Evolutionary conservation across 2,113 vertebrate genomes (phyloP).

Genomic region (Pavo muticus): DNA sequence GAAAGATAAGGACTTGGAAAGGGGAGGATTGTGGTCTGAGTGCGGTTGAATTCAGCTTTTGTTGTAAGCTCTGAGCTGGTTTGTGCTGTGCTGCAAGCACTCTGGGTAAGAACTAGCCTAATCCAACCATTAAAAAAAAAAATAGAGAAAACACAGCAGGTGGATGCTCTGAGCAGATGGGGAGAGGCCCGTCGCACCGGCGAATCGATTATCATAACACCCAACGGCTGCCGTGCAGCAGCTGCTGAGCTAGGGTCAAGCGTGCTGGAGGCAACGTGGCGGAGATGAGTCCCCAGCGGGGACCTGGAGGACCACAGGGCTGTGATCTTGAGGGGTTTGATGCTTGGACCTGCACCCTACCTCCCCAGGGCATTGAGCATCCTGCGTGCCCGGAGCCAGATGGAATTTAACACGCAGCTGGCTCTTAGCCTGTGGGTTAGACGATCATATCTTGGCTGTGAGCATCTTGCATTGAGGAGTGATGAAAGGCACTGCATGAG

Average conservation of each 20-base stretch:
- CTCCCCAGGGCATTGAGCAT: background rate
- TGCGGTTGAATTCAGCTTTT: background rate
- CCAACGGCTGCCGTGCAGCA: conserved; percentile 2
- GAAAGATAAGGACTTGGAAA: background rate
- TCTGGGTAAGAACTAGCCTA: background rate
- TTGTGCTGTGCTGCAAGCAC: background rate
- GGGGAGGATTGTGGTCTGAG: background rate
- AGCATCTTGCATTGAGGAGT: accelerated
- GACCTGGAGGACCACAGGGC: background rate
- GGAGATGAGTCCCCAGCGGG: background rate
- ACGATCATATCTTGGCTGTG: background rate
- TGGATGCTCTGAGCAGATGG: conserved; percentile 67
- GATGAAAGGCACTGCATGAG: background rate
- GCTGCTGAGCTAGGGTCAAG: conserved; percentile 17
- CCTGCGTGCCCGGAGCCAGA: accelerated
- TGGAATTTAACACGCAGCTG: accelerated
- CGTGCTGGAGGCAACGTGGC: background rate
- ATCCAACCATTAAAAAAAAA: conserved; percentile 27
- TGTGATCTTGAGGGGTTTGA: background rate
- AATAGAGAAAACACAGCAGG: conserved; percentile 33
- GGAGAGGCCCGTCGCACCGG: background rate
- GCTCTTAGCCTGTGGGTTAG: accelerated
- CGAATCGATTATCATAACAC: conserved; percentile 62
- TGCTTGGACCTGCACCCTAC: background rate
- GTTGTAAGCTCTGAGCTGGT: background rate